phyloP scores from a whole-genome alignment of 2,113 vertebrate genomes.

The Carollia perspicillata region DNA sequence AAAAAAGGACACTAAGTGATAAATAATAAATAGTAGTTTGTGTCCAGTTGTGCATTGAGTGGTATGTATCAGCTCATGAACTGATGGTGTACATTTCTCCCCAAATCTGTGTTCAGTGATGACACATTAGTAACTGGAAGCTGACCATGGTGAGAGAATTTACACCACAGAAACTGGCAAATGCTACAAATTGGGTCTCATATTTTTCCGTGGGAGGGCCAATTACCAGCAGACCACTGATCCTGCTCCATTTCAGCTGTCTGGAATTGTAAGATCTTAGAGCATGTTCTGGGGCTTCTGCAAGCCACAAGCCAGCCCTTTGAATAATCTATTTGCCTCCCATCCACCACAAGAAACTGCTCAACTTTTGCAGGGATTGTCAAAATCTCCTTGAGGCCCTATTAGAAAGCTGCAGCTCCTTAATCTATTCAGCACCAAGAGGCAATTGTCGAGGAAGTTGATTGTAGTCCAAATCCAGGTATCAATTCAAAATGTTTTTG shows the following conservation, averaged over 20 bases:
- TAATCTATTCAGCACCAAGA: slow-evolving; percentile 72
- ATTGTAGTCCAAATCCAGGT: slow-evolving; percentile 75
- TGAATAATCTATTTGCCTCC: slow-evolving; percentile 47
- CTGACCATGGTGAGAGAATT: background rate
- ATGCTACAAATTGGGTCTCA: background rate
- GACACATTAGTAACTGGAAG: background rate
- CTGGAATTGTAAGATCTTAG: background rate
- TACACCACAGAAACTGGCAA: slow-evolving; percentile 26
- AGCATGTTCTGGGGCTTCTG: background rate
- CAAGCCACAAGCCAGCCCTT: background rate
- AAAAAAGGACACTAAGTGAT: background rate
- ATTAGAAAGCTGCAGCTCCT: slow-evolving; percentile 61
- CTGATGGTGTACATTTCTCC: background rate
- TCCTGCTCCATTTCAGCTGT: background rate
- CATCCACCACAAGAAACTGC: slow-evolving; percentile 12
- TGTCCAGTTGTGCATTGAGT: background rate
- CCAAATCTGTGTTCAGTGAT: background rate
- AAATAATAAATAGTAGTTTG: background rate
- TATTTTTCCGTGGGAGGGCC: background rate
- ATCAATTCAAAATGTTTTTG: slow-evolving; percentile 71
- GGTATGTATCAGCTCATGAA: background rate
- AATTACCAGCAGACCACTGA: background rate
- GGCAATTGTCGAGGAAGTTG: slow-evolving; percentile 65
- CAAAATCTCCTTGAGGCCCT: slow-evolving; percentile 66
- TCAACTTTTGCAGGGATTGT: slow-evolving; percentile 59